Evolutionary conservation across 2,113 vertebrate genomes (phyloP), one percentile per base, ranked within the genome.

Genomic region (Gavialis gangeticus): DNA sequence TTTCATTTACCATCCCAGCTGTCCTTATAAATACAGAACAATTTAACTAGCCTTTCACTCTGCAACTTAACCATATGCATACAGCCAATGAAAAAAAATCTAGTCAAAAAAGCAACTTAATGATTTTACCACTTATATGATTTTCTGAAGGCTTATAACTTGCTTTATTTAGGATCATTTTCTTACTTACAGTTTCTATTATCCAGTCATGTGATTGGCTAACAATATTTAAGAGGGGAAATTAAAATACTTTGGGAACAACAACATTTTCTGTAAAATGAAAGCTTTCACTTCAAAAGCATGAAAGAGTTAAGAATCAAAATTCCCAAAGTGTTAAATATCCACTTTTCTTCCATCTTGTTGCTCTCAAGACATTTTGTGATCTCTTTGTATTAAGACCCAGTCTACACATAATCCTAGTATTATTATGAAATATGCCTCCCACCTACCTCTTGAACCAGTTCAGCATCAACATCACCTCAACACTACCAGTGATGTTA

Each of bases 231-330:
- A 79, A 25, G 79, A 28, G 81, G 21, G 59, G 25, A 88, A 93
- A 79, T 83, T 89, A 67, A 93, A 95, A 67, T 19, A 82, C 37
- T 73, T 28, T 37, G 62, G 21, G 69, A 73, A 58, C 87, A 84
- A 55, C 46, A 84, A 25, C 82, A 85, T 37, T 60, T 1, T 1
- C 85, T 93, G 60, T 71, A 85, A 88, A 84, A 1, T 62, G 15
- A 60, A 25, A 69, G 64, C 55, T 84, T 94, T 94, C 83, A 17
- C 77, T 55, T 73, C n/a, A 63, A 63, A 92, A 75, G 67, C 83
- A 64, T 18, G 77, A 27, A 87, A 57, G 71, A 77, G 13, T 57
- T 30, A 18, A 28, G 56, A 69, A 28, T 60, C 9, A 67, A 24
- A n/a, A 84, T 91, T 93, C 67, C 66, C 76, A 87, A 66, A 59